phyloP scores from a whole-genome alignment of 2,797 vertebrate genomes.

The Smutsia temminckii region DNA sequence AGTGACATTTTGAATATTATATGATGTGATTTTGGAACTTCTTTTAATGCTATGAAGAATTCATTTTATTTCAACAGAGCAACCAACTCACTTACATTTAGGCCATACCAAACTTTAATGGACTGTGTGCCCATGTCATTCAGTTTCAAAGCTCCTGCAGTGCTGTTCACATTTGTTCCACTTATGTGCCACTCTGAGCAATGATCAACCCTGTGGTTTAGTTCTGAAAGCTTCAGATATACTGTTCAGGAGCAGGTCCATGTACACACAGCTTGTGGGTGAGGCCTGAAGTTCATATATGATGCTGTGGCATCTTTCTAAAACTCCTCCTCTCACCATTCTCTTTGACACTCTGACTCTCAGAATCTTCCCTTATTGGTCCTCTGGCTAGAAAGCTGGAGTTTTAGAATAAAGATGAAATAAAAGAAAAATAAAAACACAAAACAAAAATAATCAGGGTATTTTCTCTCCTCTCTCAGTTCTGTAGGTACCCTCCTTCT shows the following conservation, averaged over 20 bases:
- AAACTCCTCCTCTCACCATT: neutral
- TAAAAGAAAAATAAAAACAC: neutral
- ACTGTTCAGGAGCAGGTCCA: neutral
- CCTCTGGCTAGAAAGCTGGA: neutral
- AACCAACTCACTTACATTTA: neutral
- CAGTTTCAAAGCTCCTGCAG: neutral
- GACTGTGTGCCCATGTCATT: neutral
- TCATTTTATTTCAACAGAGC: neutral
- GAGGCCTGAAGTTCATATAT: neutral
- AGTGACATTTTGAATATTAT: slow-evolving; percentile 9
- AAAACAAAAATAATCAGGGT: neutral
- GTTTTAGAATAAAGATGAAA: neutral
- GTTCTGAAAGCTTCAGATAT: neutral
- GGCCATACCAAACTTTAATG: neutral
- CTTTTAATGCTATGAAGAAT: neutral
- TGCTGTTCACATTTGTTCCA: neutral
- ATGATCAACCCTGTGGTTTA: neutral
- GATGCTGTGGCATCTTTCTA: neutral
- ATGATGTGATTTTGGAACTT: neutral
- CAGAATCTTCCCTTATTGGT: neutral
- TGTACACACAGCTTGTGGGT: neutral
- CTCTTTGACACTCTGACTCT: neutral
- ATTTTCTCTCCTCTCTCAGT: neutral
- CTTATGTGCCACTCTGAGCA: neutral
- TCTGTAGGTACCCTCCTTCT: neutral